Evolutionary conservation across 2,797 vertebrate species (phyloP).

Genomic region (Acanthiza pusilla): DNA sequence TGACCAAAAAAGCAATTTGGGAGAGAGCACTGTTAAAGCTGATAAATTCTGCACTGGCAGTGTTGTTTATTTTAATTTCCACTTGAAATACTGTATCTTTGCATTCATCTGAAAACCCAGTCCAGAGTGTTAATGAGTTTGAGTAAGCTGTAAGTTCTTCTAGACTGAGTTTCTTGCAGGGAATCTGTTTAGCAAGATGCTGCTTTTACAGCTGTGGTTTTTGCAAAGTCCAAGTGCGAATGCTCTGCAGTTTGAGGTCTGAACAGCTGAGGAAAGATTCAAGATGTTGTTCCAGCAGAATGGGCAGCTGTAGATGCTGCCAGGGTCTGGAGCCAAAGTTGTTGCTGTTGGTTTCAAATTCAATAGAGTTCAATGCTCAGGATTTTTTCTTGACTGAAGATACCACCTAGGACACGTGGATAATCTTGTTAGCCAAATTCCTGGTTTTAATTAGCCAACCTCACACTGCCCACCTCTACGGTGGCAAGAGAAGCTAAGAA

Average conservation of each 20-base stretch:
- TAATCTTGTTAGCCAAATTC: neutral
- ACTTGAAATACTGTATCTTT: neutral
- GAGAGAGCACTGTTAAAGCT: neutral
- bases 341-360: neutral
- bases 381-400: neutral
- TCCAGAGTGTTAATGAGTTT: neutral
- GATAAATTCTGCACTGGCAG: neutral
- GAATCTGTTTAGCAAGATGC: neutral
- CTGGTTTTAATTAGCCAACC: neutral
- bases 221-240: neutral
- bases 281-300: neutral
- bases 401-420: neutral
- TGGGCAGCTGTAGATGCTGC: neutral
- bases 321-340: neutral
- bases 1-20: neutral
- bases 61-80: neutral
- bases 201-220: neutral
- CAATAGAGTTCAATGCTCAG: neutral
- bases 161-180: neutral
- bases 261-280: neutral
- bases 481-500: neutral
- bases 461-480: neutral
- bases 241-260: neutral
- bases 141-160: neutral
- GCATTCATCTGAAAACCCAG: neutral